phyloP scores from a whole-genome alignment of 2,888 invertebrate species.

The Aphrophora alni region DNA sequence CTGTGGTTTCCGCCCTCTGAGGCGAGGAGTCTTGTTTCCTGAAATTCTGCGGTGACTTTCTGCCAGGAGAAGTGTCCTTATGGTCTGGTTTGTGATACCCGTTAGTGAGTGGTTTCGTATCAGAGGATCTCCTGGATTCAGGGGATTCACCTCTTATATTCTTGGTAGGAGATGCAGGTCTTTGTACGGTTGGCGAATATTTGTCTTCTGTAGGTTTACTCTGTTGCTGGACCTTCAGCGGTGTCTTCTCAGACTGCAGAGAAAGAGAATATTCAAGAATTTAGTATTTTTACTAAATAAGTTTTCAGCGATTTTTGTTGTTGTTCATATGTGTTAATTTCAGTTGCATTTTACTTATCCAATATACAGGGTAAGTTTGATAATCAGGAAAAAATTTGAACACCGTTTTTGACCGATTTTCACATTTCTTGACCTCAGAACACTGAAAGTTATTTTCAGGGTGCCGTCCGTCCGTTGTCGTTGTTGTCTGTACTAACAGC shows the following conservation, averaged over 20 bases:
- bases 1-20: not conserved
- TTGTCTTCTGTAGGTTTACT: not conserved
- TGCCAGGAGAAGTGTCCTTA: not conserved
- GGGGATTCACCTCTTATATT: not conserved
- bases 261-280: not conserved
- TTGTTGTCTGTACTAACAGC: no score
- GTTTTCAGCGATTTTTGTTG: no score
- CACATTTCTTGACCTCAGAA: no score
- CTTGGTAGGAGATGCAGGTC: slow-evolving; percentile 19
- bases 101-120: not conserved
- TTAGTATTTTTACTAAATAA: no score
- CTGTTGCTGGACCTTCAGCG: not conserved
- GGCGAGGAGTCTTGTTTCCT: not conserved
- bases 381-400: no score
- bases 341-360: no score
- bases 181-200: not conserved
- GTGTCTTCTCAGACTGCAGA: not conserved
- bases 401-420: no score
- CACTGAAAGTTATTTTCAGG: no score
- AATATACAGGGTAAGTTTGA: no score
- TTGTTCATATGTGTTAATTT: no score
- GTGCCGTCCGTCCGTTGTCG: no score
- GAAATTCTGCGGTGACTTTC: not conserved
- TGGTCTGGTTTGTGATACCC: not conserved
- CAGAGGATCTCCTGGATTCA: not conserved